Conservation (phyloP, 2,888 invertebrate species). For the Herminia tarsipennalis region DNA sequence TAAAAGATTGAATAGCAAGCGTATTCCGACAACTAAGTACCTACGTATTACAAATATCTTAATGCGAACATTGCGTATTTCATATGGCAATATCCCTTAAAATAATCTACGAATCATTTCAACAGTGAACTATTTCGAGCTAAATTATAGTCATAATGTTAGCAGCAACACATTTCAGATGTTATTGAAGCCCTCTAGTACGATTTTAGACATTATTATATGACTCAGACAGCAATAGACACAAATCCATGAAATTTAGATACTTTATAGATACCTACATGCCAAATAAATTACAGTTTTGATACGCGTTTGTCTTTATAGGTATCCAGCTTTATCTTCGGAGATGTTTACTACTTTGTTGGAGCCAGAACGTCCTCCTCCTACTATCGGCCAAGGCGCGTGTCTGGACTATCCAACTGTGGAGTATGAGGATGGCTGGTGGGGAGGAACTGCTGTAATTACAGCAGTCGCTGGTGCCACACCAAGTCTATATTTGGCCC, state of each 20-base stretch:
- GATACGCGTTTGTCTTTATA: constrained; percentile 38
- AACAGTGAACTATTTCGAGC: neutral
- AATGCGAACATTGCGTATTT: constrained; percentile 5
- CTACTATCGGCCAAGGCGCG: constrained; percentile 83
- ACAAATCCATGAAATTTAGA: neutral
- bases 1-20: neutral
- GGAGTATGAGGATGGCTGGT: constrained; percentile 88
- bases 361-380: constrained; percentile 88
- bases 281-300: neutral
- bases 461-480: constrained; percentile 92
- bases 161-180: constrained; percentile 1
- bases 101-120: constrained; percentile 6
- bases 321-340: constrained; percentile 90
- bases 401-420: constrained; percentile 80
- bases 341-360: constrained; percentile 93
- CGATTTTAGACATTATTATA: neutral
- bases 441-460: constrained; percentile 96
- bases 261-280: neutral
- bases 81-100: constrained; percentile 3
- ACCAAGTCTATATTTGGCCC: constrained; percentile 92
- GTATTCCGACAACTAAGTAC: constrained; percentile 1
- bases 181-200: neutral
- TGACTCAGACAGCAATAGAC: neutral
- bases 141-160: constrained; percentile 8
- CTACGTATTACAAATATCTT: constrained; percentile 6